Evolutionary conservation across 2,113 vertebrate species (phyloP).

Genomic region (Caranx ignobilis): DNA sequence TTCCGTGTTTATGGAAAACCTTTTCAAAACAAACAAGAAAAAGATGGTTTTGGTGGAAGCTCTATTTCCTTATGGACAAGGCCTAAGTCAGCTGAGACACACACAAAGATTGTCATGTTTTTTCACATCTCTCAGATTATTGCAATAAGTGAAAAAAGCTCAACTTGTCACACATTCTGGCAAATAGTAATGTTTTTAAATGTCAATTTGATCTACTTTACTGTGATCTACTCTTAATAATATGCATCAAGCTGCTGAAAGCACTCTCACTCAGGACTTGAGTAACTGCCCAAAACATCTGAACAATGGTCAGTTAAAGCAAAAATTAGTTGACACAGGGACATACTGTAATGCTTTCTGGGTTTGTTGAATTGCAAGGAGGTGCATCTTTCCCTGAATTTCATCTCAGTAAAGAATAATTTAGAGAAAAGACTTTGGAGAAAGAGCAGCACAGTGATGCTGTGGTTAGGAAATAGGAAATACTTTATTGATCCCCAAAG

Average conservation of each 20-base stretch:
- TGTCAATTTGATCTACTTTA: neutral
- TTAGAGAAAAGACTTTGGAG: neutral
- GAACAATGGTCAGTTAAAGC: neutral
- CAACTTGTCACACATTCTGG: neutral
- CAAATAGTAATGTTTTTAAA: neutral
- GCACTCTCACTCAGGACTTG: neutral
- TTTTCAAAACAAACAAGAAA: too few relatives aligned
- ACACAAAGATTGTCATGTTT: neutral
- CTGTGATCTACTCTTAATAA: neutral
- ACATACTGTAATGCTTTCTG: neutral
- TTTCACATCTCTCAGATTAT: neutral
- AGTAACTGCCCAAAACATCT: neutral
- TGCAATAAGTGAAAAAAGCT: neutral
- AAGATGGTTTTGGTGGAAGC: too few relatives aligned
- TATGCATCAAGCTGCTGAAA: neutral
- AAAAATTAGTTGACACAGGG: neutral
- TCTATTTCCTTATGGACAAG: too few relatives aligned
- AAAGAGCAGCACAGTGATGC: too few relatives aligned
- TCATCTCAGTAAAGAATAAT: neutral
- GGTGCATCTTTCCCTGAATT: neutral
- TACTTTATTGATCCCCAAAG: too few relatives aligned
- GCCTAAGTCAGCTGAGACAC: too few relatives aligned
- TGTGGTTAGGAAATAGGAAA: too few relatives aligned
- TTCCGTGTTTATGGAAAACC: too few relatives aligned
- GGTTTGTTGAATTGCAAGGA: neutral